Percentiles rank a stretch among this genome's conserved stretches.
Evolutionary conservation across 2,113 vertebrate species (phyloP).

Genomic region (Neopipo cinnamomea): DNA sequence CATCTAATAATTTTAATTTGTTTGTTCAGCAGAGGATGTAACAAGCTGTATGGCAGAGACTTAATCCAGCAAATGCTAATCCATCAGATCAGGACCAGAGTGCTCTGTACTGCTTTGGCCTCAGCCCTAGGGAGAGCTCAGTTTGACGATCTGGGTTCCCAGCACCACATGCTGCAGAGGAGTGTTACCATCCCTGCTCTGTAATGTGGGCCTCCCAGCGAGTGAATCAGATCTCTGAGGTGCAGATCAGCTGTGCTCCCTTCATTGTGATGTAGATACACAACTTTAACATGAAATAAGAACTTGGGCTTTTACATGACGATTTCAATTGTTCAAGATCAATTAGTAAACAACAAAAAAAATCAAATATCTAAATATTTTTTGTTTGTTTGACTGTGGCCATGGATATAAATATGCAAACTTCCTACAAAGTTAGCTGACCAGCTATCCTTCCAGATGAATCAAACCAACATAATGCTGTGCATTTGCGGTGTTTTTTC

Average conservation of each 20-base stretch:
- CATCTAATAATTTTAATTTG: neutral
- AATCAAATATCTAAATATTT: neutral
- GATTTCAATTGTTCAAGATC: neutral
- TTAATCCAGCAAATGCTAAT: neutral
- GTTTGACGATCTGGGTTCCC: neutral
- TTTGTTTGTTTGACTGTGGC: neutral
- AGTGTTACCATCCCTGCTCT: neutral
- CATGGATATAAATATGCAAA: neutral
- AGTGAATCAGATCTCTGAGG: neutral
- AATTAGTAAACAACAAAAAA: neutral
- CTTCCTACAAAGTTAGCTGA: neutral
- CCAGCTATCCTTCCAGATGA: neutral
- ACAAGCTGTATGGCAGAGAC: neutral
- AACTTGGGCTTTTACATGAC: neutral
- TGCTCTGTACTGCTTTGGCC: neutral
- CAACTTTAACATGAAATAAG: neutral
- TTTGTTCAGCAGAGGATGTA: neutral
- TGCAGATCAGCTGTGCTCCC: neutral
- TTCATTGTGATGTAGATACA: neutral
- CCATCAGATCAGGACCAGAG: neutral
- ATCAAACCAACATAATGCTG: neutral
- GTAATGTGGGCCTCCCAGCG: fast-evolving
- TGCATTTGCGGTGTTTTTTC: neutral
- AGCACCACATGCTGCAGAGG: fast-evolving
- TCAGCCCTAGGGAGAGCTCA: neutral